These are phyloP conservation scores for Ostrea denselamellosa DNA, from an alignment of 1,140 invertebrate genomes.

Conservation along the genomic window DNA sequence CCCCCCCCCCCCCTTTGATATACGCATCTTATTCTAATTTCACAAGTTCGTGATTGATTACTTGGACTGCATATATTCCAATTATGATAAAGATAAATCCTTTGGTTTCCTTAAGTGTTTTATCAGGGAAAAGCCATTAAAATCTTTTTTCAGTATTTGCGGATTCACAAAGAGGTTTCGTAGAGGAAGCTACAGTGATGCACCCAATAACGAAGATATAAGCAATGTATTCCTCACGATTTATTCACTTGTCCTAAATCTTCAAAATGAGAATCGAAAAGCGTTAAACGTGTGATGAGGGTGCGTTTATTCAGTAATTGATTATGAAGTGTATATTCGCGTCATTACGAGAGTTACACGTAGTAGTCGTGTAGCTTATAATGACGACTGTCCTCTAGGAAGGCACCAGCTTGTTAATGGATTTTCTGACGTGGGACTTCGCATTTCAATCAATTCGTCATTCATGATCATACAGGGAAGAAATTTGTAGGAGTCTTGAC, in stretches of 20 bases:
- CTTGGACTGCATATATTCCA: no score
- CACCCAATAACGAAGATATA: not conserved
- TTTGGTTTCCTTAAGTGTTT: no score
- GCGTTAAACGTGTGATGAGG: not conserved
- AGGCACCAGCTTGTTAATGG: not conserved
- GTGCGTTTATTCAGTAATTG: not conserved
- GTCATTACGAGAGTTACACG: slow-evolving; percentile 23
- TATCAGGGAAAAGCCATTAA: not conserved
- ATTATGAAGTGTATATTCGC: not conserved
- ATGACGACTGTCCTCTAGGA: not conserved
- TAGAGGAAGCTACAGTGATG: not conserved
- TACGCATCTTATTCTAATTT: no score
- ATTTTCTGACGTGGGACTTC: not conserved
- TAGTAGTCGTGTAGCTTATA: not conserved
- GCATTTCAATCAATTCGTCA: not conserved
- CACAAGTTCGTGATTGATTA: no score
- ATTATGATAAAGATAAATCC: no score
- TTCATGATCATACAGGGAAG: not conserved
- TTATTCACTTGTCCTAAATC: not conserved
- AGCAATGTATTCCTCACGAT: not conserved
- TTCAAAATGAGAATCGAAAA: not conserved
- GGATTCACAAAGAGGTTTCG: not conserved
- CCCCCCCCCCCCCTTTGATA: no score
- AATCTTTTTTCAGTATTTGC: not conserved
- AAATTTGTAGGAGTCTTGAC: not conserved